Conservation (phyloP, 2,113 vertebrate genomes). For the Corythornis vintsioides region DNA sequence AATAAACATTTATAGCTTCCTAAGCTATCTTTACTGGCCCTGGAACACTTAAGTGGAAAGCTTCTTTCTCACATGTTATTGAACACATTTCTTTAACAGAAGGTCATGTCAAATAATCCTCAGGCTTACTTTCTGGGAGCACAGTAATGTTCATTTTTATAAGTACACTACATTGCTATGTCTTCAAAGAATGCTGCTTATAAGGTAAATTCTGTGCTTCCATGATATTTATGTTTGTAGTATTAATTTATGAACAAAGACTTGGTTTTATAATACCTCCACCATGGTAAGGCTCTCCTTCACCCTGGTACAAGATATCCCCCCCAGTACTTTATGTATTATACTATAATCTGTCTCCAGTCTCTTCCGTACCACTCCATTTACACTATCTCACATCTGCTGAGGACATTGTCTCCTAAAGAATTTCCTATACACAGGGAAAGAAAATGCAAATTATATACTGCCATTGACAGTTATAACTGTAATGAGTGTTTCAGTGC, state of each 20-base stretch:
- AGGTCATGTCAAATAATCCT: not conserved
- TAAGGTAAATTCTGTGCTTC: not conserved
- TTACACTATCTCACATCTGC: not conserved
- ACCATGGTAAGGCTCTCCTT: not conserved
- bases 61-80: not conserved
- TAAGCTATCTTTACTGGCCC: not conserved
- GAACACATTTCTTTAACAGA: not conserved
- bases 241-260: not conserved
- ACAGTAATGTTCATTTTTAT: not conserved
- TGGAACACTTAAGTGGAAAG: not conserved
- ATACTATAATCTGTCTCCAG: not conserved
- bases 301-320: not conserved
- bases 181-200: not conserved
- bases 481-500: not conserved
- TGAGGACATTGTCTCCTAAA: not conserved
- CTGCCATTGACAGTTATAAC: not conserved
- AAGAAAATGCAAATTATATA: not conserved
- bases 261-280: not conserved
- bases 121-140: not conserved
- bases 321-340: not conserved
- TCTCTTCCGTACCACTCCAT: not conserved
- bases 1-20: not conserved
- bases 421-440: not conserved
- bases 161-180: not conserved
- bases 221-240: not conserved